phyloP scores from a whole-genome alignment of 2,888 invertebrate species.

The Platypus cylindrus region DNA sequence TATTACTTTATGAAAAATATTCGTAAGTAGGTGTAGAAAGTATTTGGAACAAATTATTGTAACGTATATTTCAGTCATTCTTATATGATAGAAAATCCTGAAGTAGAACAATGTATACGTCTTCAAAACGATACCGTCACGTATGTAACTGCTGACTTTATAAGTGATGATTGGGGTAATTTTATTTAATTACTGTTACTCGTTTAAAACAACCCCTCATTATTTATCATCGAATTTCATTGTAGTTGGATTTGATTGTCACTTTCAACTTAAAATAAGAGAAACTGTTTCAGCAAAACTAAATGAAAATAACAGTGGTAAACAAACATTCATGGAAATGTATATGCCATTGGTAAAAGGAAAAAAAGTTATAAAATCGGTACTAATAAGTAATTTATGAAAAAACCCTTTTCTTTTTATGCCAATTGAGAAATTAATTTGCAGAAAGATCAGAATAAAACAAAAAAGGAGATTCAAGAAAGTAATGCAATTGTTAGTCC shows the following conservation, averaged over 20 bases:
- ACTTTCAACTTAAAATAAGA: constrained; percentile 11
- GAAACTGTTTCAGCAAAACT: constrained; percentile 4
- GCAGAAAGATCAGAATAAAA: too few relatives aligned
- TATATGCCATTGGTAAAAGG: constrained; percentile 20
- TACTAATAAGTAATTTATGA: too few relatives aligned
- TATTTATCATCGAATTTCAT: constrained; percentile 14
- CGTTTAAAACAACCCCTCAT: constrained; percentile 2
- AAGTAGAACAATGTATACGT: constrained; percentile 34
- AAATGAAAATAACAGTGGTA: constrained; percentile 11
- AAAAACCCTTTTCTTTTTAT: too few relatives aligned
- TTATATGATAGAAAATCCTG: constrained; percentile 35
- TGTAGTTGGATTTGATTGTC: constrained; percentile 42
- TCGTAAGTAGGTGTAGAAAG: constrained; percentile 34
- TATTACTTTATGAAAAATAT: constrained; percentile 43
- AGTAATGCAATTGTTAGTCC: too few relatives aligned
- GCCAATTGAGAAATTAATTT: too few relatives aligned
- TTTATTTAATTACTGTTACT: constrained; percentile 4
- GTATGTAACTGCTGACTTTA: constrained; percentile 41
- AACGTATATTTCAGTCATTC: constrained; percentile 25
- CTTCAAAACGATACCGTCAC: constrained; percentile 34
- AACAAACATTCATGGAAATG: constrained; percentile 23
- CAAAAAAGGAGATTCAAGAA: too few relatives aligned
- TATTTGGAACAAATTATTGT: neutral
- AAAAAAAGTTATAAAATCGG: too few relatives aligned
- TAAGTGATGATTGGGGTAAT: constrained; percentile 37